Evolutionary conservation across 2,113 vertebrate species (phyloP).

Genomic region (Mionectes macconnelli): DNA sequence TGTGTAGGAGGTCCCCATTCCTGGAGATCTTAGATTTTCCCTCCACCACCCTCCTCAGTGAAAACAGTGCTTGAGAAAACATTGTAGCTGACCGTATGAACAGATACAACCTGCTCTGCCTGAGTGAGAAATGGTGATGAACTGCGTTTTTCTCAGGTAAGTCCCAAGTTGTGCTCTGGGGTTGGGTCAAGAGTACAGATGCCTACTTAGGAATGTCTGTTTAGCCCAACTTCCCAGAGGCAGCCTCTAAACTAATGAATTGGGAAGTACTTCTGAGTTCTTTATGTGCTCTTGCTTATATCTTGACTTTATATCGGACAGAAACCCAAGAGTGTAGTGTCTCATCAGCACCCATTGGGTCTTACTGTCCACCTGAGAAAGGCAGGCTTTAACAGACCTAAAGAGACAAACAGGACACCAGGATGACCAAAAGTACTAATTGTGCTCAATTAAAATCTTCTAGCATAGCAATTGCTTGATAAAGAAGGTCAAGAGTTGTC

Average conservation of each 20-base stretch:
- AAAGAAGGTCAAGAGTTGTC: not conserved
- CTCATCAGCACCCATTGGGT: not conserved
- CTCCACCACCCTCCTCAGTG: not conserved
- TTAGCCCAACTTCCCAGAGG: not conserved
- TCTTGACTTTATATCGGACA: not conserved
- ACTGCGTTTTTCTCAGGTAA: not conserved
- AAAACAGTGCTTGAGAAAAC: not conserved
- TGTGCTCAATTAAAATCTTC: accelerated
- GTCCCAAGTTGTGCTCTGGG: not conserved
- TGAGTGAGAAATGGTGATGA: not conserved
- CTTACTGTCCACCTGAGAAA: not conserved
- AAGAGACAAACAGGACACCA: not conserved
- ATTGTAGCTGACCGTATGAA: not conserved
- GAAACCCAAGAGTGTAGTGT: not conserved
- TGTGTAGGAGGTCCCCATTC: not conserved
- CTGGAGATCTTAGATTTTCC: not conserved
- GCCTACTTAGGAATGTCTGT: not conserved
- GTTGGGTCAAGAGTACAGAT: not conserved
- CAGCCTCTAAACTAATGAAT: not conserved
- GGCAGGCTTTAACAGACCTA: not conserved
- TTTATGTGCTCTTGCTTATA: not conserved
- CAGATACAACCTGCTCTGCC: not conserved
- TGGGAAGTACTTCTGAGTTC: not conserved
- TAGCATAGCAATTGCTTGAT: not conserved
- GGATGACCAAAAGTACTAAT: not conserved